A percentile compares a stretch with the other conserved stretches of the same genome.
These are phyloP conservation scores for Dendroctonus valens DNA, from an alignment of 1,140 invertebrate genomes.

Conservation along the genomic window DNA sequence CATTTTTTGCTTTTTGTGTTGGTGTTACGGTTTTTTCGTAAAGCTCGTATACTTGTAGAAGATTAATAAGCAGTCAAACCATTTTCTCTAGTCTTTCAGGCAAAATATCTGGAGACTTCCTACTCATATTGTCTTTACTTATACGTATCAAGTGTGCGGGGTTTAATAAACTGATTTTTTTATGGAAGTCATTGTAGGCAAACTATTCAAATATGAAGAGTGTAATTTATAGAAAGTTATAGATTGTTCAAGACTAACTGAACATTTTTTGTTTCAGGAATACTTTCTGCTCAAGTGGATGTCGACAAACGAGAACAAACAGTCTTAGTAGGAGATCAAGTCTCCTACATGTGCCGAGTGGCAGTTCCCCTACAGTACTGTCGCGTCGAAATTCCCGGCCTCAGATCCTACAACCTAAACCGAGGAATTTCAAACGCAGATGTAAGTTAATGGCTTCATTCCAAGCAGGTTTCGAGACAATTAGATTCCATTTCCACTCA, in stretches of 20 bases:
- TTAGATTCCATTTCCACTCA: constrained; percentile 1
- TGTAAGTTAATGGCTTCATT: constrained; percentile 33
- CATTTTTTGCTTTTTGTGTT: neutral
- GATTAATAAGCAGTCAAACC: too few species aligned
- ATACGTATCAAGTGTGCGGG: too few species aligned
- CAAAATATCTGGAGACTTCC: too few species aligned
- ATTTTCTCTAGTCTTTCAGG: too few species aligned
- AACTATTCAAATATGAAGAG: too few species aligned
- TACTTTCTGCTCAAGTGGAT: constrained; percentile 47
- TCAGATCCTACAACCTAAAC: constrained; percentile 44
- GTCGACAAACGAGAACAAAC: constrained; percentile 52
- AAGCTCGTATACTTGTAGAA: too few species aligned
- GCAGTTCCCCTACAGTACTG: constrained; percentile 56
- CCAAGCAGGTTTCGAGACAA: neutral
- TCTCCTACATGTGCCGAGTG: constrained; percentile 55
- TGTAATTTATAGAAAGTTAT: too few species aligned
- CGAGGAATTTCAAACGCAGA: constrained; percentile 34
- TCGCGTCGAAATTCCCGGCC: constrained; percentile 49
- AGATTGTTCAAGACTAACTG: neutral
- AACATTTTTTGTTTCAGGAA: constrained; percentile 36
- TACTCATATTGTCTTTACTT: too few species aligned
- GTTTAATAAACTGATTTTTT: too few species aligned
- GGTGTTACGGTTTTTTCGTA: neutral
- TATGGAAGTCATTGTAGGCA: too few species aligned
- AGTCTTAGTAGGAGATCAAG: constrained; percentile 51